Conservation (phyloP, 1,140 invertebrate species). For the Brachystomella parvula region DNA sequence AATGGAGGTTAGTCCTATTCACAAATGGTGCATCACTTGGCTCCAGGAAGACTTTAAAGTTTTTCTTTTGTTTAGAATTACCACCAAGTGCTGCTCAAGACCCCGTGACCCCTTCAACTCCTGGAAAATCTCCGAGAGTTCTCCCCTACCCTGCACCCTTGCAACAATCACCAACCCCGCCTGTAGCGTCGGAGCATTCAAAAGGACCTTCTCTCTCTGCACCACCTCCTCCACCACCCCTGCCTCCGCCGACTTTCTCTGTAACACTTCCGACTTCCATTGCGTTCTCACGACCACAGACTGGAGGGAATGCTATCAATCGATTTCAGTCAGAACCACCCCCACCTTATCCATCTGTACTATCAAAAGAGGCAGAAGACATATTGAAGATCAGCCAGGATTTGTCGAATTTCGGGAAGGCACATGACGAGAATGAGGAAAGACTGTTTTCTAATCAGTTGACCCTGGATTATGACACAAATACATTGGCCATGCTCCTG, state of each 20-base stretch:
- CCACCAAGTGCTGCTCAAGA: constrained; percentile 77
- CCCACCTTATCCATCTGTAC: constrained; percentile 11
- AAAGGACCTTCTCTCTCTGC: too few species aligned
- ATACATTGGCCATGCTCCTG: constrained; percentile 24
- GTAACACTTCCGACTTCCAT: constrained; percentile 46
- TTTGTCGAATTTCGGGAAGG: constrained; percentile 35
- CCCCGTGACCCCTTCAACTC: constrained; percentile 59
- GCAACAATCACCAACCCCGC: constrained; percentile 32
- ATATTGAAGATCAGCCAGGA: constrained; percentile 35
- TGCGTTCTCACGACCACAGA: constrained; percentile 31
- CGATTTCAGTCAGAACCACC: not conserved
- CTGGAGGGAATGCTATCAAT: not conserved
- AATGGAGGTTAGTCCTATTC: constrained; percentile 56
- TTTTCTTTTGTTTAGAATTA: constrained; percentile 52
- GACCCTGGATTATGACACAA: constrained; percentile 12
- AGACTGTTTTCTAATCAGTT: not conserved
- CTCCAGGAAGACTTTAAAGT: not conserved
- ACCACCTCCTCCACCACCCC: constrained; percentile 45
- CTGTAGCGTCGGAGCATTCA: too few species aligned
- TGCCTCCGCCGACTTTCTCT: constrained; percentile 47
- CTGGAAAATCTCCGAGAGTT: constrained; percentile 45
- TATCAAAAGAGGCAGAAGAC: constrained; percentile 34
- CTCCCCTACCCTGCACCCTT: constrained; percentile 43
- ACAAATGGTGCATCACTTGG: not conserved
- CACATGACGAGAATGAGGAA: constrained; percentile 20